Evolutionary conservation across 1,140 invertebrate species (phyloP).

Genomic region (Sminthurides bifidus): DNA sequence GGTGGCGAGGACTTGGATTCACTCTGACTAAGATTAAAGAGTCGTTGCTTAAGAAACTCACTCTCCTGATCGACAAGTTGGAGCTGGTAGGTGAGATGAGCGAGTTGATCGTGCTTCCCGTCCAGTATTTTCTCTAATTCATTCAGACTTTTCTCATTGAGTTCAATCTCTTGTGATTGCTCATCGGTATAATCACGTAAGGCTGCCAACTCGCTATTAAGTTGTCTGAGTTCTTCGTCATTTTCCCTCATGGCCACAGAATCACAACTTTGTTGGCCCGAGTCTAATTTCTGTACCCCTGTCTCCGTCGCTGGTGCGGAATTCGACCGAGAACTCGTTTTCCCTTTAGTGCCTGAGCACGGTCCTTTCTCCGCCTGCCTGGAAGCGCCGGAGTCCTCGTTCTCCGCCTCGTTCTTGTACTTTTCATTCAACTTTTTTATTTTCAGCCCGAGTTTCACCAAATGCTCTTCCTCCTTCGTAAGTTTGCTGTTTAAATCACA

Average conservation of each 20-base stretch:
- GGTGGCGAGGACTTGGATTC: neutral
- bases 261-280: neutral
- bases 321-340: neutral
- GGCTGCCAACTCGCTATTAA: conserved; percentile 2
- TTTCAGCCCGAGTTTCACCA: conserved; percentile 52
- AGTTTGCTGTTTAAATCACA: conserved; percentile 56
- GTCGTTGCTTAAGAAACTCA: conserved; percentile 9
- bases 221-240: neutral
- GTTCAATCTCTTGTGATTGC: conserved; percentile 16
- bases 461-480: conserved; percentile 53
- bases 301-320: neutral
- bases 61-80: conserved; percentile 19
- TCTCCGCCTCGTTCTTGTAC: conserved; percentile 2
- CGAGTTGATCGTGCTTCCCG: conserved; percentile 17
- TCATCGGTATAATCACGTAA: conserved; percentile 13
- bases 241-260: neutral
- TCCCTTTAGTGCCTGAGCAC: neutral
- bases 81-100: conserved; percentile 14
- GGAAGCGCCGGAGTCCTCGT: neutral
- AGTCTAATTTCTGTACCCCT: neutral
- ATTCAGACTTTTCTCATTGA: conserved; percentile 17
- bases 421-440: conserved; percentile 42
- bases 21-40: conserved; percentile 1
- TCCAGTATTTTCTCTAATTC: conserved; percentile 13
- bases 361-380: neutral